phyloP scores from a whole-genome alignment of 2,888 invertebrate species.

The Brenthis hecate region DNA sequence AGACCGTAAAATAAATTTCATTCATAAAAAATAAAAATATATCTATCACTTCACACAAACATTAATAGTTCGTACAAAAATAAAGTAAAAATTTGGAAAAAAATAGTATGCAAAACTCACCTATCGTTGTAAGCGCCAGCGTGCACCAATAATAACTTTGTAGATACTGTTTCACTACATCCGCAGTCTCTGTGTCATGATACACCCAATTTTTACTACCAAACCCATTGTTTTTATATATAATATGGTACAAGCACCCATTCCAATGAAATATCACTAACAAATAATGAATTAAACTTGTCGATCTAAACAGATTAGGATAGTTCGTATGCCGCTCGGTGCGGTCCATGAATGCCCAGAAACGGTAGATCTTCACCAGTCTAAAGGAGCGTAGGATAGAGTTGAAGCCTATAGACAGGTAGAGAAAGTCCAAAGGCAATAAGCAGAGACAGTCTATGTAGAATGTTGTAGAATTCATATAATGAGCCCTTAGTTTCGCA shows the following conservation, averaged over 20 bases:
- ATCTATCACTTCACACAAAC: constrained; percentile 10
- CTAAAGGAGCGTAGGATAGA: constrained; percentile 97
- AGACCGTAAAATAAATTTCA: constrained; percentile 8
- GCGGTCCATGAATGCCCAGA: constrained; percentile 99
- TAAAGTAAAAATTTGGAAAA: constrained; percentile 12
- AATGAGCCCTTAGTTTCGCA: constrained; percentile 95
- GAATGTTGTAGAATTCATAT: constrained; percentile 98
- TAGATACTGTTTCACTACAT: constrained; percentile 96
- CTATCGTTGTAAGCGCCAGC: constrained; percentile 96
- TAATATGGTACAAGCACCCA: constrained; percentile 98
- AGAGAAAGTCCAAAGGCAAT: constrained; percentile 98
- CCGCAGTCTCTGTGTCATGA: constrained; percentile 91
- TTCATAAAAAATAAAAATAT: constrained; percentile 6
- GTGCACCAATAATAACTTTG: constrained; percentile 99
- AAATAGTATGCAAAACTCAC: constrained; percentile 69
- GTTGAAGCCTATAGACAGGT: constrained; percentile 98
- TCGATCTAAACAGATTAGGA: constrained; percentile 97
- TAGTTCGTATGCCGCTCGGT: constrained; percentile 99
- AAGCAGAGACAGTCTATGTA: constrained; percentile 99
- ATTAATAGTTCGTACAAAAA: constrained; percentile 18
- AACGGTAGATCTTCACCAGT: constrained; percentile 97
- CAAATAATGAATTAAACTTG: constrained; percentile 96
- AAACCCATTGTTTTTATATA: constrained; percentile 97
- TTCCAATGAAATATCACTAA: constrained; percentile 99
- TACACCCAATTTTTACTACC: constrained; percentile 96